These are phyloP conservation scores for Sphaerodactylus townsendi DNA, from an alignment of 2,113 vertebrate genomes.

Conservation along the genomic window DNA sequence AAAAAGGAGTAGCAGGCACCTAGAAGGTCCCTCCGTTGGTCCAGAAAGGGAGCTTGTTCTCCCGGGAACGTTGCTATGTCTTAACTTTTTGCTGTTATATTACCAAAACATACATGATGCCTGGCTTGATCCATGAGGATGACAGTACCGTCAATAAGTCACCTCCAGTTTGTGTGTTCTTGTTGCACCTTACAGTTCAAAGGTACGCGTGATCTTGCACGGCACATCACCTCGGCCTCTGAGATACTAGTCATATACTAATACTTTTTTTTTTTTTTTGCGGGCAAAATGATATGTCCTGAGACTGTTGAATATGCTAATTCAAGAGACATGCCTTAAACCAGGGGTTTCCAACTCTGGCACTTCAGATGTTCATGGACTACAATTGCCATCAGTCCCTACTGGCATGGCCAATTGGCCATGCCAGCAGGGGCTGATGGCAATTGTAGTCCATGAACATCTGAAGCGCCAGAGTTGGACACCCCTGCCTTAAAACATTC, in stretches of 20 bases:
- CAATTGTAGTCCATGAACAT: too few relatives aligned
- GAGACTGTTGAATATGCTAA: not conserved
- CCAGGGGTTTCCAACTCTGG: too few relatives aligned
- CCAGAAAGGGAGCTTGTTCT: not conserved
- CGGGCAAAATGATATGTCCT: not conserved
- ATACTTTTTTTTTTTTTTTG: not conserved
- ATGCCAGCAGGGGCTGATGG: too few relatives aligned
- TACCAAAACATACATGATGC: not conserved
- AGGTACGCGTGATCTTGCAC: not conserved
- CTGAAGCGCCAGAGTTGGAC: too few relatives aligned
- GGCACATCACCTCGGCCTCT: conserved; percentile 2
- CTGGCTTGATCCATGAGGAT: not conserved
- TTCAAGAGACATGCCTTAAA: not conserved
- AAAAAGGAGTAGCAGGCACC: conserved; percentile 75
- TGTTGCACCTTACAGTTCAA: not conserved
- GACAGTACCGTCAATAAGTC: not conserved
- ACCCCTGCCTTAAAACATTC: too few relatives aligned
- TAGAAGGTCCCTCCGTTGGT: not conserved
- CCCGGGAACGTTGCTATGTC: conserved; percentile 11
- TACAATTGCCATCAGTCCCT: too few relatives aligned
- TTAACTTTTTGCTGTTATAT: conserved; percentile 13
- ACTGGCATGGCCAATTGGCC: too few relatives aligned
- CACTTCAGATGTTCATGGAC: too few relatives aligned
- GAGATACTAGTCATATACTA: not conserved
- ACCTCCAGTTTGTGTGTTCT: not conserved